phyloP scores from a whole-genome alignment of 2,888 invertebrate genomes.

The Lithophane leautieri region DNA sequence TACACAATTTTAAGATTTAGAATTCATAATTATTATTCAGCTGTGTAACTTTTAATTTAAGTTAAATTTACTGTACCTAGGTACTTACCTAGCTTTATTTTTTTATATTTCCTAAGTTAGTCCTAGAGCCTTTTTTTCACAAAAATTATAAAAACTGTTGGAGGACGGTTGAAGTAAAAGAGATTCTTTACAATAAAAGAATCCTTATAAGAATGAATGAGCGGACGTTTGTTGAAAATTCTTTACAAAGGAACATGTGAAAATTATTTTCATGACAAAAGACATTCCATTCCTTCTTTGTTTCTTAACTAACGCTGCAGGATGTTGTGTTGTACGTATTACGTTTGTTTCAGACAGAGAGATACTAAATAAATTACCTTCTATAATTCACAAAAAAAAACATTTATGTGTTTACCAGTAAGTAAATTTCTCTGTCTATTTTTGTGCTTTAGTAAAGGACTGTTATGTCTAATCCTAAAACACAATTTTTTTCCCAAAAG shows the following conservation, averaged over 20 bases:
- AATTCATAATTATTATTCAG: not conserved
- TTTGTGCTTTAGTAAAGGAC: not conserved
- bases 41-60: not conserved
- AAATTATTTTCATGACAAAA: slow-evolving; percentile 55
- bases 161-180: not conserved
- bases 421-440: not conserved
- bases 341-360: not conserved
- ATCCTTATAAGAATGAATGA: slow-evolving; percentile 16
- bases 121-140: not conserved
- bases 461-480: not conserved
- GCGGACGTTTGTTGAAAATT: slow-evolving; percentile 25
- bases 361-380: not conserved
- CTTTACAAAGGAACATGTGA: slow-evolving; percentile 49
- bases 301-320: slow-evolving; percentile 25
- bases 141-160: not conserved
- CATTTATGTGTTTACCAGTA: not conserved
- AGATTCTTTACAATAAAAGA: slow-evolving; percentile 31
- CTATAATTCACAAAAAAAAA: not conserved
- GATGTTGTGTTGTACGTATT: not conserved
- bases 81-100: not conserved
- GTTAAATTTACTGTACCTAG: not conserved
- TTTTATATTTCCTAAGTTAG: not conserved
- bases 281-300: slow-evolving; percentile 49
- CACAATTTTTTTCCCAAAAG: not conserved
- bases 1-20: not conserved